Conservation (phyloP, 2,113 vertebrate genomes). For the Sander vitreus region DNA sequence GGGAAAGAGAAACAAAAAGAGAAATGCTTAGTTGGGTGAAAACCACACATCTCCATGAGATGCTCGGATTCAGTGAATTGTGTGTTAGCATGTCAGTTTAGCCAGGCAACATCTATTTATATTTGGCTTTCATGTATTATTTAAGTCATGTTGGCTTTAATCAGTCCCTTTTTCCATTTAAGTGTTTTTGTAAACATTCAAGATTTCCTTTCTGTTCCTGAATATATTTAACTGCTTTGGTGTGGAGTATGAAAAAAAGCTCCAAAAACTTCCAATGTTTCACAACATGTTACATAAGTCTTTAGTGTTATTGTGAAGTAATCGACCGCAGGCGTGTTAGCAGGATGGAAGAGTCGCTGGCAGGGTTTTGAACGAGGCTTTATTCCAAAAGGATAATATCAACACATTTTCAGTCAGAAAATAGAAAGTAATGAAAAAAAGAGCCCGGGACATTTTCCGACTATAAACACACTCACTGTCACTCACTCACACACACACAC, state of each 20-base stretch:
- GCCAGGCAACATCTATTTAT: not conserved
- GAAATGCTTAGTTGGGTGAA: not conserved
- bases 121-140: not conserved
- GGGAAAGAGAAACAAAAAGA: not conserved
- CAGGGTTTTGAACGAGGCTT: constrained; percentile 22
- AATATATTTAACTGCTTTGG: constrained; percentile 20
- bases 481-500: not conserved
- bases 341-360: not conserved
- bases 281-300: constrained; percentile 33
- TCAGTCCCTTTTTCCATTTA: not conserved
- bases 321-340: not conserved
- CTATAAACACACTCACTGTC: constrained; percentile 1
- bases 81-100: not conserved
- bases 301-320: not conserved
- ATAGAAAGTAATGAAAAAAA: constrained; percentile 40
- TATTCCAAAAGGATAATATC: constrained; percentile 24
- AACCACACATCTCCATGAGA: not conserved
- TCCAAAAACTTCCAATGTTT: not conserved
- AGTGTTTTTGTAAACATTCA: constrained; percentile 5
- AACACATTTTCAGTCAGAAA: constrained; percentile 34
- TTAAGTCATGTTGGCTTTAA: not conserved
- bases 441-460: constrained; percentile 16
- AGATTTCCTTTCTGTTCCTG: constrained; percentile 22
- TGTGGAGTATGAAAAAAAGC: constrained; percentile 3
- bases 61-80: not conserved